Conservation (phyloP, 2,888 invertebrate species). For the Nyleta sp. region DNA sequence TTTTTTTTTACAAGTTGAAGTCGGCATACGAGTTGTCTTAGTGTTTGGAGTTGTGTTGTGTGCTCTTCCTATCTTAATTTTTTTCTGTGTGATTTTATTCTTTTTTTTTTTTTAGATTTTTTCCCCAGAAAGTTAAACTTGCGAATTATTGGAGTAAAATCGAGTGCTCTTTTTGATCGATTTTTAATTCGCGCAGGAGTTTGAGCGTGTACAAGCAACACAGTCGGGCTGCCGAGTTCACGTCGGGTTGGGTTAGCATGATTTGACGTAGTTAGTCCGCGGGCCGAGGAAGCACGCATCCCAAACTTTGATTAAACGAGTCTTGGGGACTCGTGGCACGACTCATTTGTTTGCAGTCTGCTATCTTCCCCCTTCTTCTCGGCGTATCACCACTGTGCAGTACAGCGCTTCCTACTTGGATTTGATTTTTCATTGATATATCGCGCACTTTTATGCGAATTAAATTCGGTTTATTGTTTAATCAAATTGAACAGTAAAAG, state of each 20-base stretch:
- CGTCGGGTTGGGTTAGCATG: conserved; percentile 73
- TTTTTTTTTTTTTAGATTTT: too few relatives aligned
- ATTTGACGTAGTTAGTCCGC: conserved; percentile 77
- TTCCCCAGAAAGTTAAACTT: too few relatives aligned
- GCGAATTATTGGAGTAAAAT: not conserved
- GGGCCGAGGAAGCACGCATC: conserved; percentile 76
- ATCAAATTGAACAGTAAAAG: too few relatives aligned
- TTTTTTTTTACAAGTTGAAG: conserved; percentile 14
- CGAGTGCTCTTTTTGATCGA: conserved; percentile 9
- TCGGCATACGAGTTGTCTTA: too few relatives aligned
- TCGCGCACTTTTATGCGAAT: not conserved
- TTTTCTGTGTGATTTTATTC: too few relatives aligned
- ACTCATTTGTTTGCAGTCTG: conserved; percentile 73
- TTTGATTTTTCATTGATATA: conserved; percentile 52
- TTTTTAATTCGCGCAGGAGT: conserved; percentile 17
- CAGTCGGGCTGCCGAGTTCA: conserved; percentile 54
- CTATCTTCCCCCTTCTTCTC: conserved; percentile 49
- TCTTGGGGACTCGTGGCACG: conserved; percentile 67
- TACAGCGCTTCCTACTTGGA: conserved; percentile 36
- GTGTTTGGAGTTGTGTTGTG: too few relatives aligned
- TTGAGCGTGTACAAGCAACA: conserved; percentile 29
- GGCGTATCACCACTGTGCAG: conserved; percentile 28
- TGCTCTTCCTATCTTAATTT: too few relatives aligned
- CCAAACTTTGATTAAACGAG: conserved; percentile 77
- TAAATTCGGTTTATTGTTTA: too few relatives aligned